Conservation (phyloP, 2,797 vertebrate genomes). For the Phylloscopus collybita region DNA sequence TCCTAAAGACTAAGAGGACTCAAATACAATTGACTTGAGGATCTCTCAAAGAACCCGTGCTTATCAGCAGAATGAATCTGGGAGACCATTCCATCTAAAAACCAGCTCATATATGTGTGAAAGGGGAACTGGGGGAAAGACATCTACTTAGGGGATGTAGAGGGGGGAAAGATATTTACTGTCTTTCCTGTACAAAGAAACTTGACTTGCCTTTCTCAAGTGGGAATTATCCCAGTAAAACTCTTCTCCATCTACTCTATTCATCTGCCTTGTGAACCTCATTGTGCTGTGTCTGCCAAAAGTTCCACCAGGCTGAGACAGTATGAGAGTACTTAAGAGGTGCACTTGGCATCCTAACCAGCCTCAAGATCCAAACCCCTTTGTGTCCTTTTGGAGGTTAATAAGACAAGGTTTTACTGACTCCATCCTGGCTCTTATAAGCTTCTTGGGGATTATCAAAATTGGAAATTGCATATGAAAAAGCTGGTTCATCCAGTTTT, state of each 20-base stretch:
- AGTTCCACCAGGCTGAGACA: slow-evolving; percentile 13
- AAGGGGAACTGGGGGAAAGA: not conserved
- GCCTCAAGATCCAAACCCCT: slow-evolving; percentile 20
- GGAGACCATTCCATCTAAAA: not conserved
- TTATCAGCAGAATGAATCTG: not conserved
- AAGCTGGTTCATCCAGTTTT: slow-evolving; percentile 59
- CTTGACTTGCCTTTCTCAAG: not conserved
- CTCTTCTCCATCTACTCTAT: not conserved
- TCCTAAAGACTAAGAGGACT: not conserved
- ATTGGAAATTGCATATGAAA: slow-evolving; percentile 63
- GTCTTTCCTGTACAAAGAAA: not conserved
- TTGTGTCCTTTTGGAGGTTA: slow-evolving; percentile 60
- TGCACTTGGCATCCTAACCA: slow-evolving; percentile 45
- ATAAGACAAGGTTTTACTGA: slow-evolving; percentile 68
- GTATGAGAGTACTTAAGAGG: slow-evolving; percentile 31
- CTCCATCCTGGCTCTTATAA: slow-evolving; percentile 48
- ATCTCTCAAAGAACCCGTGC: not conserved
- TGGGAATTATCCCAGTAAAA: not conserved
- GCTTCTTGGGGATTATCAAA: slow-evolving; percentile 60
- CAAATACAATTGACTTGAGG: not conserved
- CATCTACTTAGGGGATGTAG: fast-evolving
- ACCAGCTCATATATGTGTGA: not conserved
- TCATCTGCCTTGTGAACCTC: not conserved
- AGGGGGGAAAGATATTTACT: not conserved
- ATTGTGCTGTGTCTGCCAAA: not conserved